Base-by-base conservation (phyloP, 2,888 invertebrate genomes). In the Rhodophaea formosa region DNA sequence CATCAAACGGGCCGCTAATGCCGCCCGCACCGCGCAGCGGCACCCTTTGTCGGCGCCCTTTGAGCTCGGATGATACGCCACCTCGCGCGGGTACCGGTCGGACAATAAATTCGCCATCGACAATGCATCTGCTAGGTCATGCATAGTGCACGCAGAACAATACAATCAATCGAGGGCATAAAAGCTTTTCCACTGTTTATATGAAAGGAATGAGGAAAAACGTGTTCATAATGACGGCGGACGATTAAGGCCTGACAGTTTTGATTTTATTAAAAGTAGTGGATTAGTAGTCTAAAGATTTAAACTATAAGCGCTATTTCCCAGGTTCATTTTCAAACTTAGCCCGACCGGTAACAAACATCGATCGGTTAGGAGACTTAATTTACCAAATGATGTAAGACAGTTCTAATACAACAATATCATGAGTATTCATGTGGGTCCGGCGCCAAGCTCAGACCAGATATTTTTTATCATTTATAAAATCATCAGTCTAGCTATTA, bases 1-100 rank as follows among this genome's bases (percentile, higher is more conserved):
- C 80, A 80, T 86, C 85, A 86, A 86, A 82, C 80, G 84, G 84
- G 84, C 86, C 88, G 87, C 88, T 88, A 88, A 88, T 86, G 81
- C 88, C 88, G 86, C 85, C 86, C 87, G 87, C 82, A 82, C 84
- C 79, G 80, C 81, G 78, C 74, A 74, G 79, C 84, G 78, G 84
- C 77, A 63, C 79, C 72, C 90, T 90, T 90, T 91, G 90, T 89
- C 90, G 90, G 90, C 88, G 70, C 77, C 89, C 89, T 91, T 89
- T 90, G 89, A 88, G 80, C 74, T 75, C 77, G 79, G 82, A 79
- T 84, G 84, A 84, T 84, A 83, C 72, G 77, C 78, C 79, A 74
- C 78, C 80, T 77, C 76, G 64, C 67, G 66, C 12, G 23, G 23
- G 46, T 10, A 46, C 46, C 46, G 68, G 65, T 65, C 71, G 66